Evolutionary conservation across 1,140 invertebrate genomes (phyloP).

Genomic region (Marisa cornuarietis): DNA sequence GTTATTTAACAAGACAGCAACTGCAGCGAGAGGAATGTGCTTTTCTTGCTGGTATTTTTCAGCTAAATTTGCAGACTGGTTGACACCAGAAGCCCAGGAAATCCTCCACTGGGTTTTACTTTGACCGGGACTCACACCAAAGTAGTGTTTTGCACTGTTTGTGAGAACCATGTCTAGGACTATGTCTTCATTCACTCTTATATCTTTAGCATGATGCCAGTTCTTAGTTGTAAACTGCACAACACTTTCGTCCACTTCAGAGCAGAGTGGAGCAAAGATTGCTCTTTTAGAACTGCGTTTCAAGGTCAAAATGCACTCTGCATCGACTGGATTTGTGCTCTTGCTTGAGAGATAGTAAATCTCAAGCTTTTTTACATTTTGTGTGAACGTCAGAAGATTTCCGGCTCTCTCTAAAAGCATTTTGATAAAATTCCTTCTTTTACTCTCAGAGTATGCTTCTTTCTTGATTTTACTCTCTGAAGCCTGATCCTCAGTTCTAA

Average conservation of each 20-base stretch:
- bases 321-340: constrained; percentile 9
- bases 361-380: constrained; percentile 53
- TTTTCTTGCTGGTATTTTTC: neutral
- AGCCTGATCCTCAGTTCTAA: constrained; percentile 48
- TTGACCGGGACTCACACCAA: neutral
- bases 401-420: constrained; percentile 47
- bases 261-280: neutral
- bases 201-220: neutral
- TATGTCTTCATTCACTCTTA: constrained; percentile 1
- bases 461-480: constrained; percentile 51
- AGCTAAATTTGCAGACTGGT: constrained; percentile 2
- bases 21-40: constrained; percentile 37
- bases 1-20: constrained; percentile 23
- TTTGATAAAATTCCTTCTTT: constrained; percentile 48
- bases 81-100: constrained; percentile 38
- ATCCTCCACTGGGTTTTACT: constrained; percentile 30
- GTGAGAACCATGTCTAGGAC: neutral
- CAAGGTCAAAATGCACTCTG: constrained; percentile 20
- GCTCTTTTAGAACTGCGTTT: constrained; percentile 4
- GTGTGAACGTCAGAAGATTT: constrained; percentile 58
- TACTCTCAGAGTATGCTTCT: constrained; percentile 42
- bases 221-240: constrained; percentile 3
- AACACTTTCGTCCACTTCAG: neutral
- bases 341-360: constrained; percentile 47
- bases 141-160: neutral